Percentiles rank a stretch among this genome's conserved stretches.
phyloP scores from a whole-genome alignment of 1,140 invertebrate genomes.

The Drosophila nebulosa region DNA sequence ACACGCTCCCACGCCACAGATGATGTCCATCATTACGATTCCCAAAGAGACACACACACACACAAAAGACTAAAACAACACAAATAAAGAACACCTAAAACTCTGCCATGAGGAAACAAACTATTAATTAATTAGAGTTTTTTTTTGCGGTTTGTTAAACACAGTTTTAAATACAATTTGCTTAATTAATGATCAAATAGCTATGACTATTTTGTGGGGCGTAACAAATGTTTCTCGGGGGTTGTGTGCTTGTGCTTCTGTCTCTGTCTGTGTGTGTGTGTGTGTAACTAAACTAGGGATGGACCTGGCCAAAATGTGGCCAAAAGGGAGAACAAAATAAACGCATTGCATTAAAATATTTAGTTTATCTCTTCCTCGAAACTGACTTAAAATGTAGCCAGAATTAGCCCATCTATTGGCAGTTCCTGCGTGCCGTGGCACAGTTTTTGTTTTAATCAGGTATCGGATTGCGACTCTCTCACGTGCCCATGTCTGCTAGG shows the following conservation, averaged over 20 bases:
- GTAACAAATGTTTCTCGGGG: conserved; percentile 33
- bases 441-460: background rate
- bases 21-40: conserved; percentile 11
- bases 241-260: no score
- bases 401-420: no score
- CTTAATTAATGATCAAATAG: conserved; percentile 64
- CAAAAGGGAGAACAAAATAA: background rate
- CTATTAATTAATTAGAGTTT: conserved; percentile 65
- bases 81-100: conserved; percentile 16
- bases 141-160: conserved; percentile 55
- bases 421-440: no score
- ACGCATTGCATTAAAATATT: no score
- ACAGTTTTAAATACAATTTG: conserved; percentile 41
- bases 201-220: conserved; percentile 52
- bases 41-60: background rate
- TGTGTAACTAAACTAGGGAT: background rate
- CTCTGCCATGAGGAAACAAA: conserved; percentile 45
- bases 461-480: background rate
- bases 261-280: background rate
- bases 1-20: conserved; percentile 26
- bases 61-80: background rate
- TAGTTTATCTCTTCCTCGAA: no score
- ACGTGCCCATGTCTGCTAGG: conserved; percentile 15
- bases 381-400: no score
- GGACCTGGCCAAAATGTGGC: background rate